Evolutionary conservation across 2,888 invertebrate species (phyloP).

Genomic region (Conistra vaccinii): DNA sequence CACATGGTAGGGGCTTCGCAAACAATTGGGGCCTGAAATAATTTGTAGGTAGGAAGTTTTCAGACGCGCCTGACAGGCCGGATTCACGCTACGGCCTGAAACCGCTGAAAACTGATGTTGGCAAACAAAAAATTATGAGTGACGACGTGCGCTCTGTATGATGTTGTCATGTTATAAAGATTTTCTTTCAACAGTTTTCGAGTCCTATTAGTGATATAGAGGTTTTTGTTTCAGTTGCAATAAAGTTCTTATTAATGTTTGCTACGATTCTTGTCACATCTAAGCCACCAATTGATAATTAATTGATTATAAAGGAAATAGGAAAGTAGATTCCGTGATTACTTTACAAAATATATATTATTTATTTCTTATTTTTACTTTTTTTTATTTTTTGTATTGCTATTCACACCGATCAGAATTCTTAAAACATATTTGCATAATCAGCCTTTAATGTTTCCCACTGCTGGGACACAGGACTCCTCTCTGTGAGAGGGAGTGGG

Average conservation of each 20-base stretch:
- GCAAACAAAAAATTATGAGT: slow-evolving; percentile 49
- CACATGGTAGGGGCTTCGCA: slow-evolving; percentile 55
- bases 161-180: slow-evolving; percentile 7
- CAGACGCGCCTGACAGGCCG: slow-evolving; percentile 72
- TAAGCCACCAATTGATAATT: neutral
- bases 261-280: neutral
- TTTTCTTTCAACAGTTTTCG: neutral
- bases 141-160: slow-evolving; percentile 10
- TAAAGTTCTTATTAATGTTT: neutral
- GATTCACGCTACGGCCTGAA: slow-evolving; percentile 53
- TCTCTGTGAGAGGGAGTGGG: too few species aligned
- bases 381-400: too few species aligned
- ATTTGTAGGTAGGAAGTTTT: slow-evolving; percentile 72
- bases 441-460: too few species aligned
- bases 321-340: too few species aligned
- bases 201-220: neutral
- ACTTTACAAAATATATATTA: too few species aligned
- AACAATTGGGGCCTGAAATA: slow-evolving; percentile 70
- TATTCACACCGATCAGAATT: too few species aligned
- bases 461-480: too few species aligned
- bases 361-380: too few species aligned
- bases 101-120: slow-evolving; percentile 58
- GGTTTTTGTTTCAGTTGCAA: neutral
- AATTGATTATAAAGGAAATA: too few species aligned
- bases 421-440: too few species aligned